Conservation (phyloP, 2,888 invertebrate species). For the Diogma glabrata region DNA sequence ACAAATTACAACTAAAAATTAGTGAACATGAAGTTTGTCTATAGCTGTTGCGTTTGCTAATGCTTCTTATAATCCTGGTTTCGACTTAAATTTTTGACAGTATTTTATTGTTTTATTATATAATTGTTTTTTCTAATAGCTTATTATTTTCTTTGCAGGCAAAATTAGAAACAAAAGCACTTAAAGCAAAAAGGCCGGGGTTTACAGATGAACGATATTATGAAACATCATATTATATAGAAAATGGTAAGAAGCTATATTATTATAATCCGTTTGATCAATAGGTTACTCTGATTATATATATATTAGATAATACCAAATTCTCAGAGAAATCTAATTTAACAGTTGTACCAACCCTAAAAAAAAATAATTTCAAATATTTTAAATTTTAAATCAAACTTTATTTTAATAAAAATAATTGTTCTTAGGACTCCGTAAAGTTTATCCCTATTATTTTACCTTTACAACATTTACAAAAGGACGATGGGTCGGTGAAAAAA, state of each 20-base stretch:
- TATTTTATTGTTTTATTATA: too few species aligned
- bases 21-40: too few species aligned
- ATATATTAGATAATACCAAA: too few species aligned
- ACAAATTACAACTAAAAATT: too few species aligned
- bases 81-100: too few species aligned
- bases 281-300: too few species aligned
- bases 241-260: constrained; percentile 62
- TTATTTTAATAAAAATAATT: background rate
- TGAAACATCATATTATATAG: constrained; percentile 90
- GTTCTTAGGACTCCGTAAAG: constrained; percentile 77
- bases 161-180: constrained; percentile 80
- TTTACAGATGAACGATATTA: constrained; percentile 88
- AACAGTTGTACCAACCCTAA: too few species aligned
- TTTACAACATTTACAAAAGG: constrained; percentile 95
- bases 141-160: constrained; percentile 59
- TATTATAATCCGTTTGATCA: background rate
- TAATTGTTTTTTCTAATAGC: too few species aligned
- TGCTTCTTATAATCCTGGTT: too few species aligned
- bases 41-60: too few species aligned
- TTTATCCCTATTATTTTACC: constrained; percentile 94
- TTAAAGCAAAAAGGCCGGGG: constrained; percentile 82
- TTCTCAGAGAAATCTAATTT: too few species aligned
- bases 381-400: background rate
- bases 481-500: constrained; percentile 88
- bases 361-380: too few species aligned